Evolutionary conservation across 2,888 invertebrate genomes (phyloP).

Genomic region (Monochamus alternatus): DNA sequence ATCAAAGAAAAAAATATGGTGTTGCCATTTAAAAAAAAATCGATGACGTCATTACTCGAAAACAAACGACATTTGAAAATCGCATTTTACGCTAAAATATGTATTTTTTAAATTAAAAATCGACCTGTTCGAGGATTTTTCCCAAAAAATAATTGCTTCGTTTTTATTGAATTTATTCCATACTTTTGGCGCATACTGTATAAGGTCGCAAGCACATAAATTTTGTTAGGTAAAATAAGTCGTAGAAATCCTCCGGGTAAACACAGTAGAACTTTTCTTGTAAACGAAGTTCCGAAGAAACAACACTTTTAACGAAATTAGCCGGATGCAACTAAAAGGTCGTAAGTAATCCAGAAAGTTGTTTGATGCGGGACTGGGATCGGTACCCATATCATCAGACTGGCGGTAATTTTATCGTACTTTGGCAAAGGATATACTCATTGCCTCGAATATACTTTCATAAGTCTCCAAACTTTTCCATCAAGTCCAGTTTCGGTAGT

Average conservation of each 20-base stretch:
- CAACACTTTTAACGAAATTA: conserved; percentile 31
- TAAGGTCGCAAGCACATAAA: too few relatives aligned
- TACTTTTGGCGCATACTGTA: too few relatives aligned
- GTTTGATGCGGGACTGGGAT: conserved; percentile 1
- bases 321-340: conserved; percentile 13
- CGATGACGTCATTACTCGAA: too few relatives aligned
- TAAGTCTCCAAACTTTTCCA: conserved; percentile 4
- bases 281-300: background rate
- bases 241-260: background rate
- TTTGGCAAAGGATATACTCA: background rate
- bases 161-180: too few relatives aligned
- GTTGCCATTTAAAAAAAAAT: too few relatives aligned
- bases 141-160: too few relatives aligned
- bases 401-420: conserved; percentile 1
- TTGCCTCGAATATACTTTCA: background rate
- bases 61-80: too few relatives aligned
- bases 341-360: conserved; percentile 22
- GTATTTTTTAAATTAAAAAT: too few relatives aligned
- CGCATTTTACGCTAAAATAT: too few relatives aligned
- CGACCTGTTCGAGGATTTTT: too few relatives aligned
- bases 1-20: too few relatives aligned
- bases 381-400: conserved; percentile 7
- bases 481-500: background rate
- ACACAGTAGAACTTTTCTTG: background rate
- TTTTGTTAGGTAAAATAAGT: too few relatives aligned